phyloP scores from a whole-genome alignment of 2,113 vertebrate species.

The Empidonax alnorum region DNA sequence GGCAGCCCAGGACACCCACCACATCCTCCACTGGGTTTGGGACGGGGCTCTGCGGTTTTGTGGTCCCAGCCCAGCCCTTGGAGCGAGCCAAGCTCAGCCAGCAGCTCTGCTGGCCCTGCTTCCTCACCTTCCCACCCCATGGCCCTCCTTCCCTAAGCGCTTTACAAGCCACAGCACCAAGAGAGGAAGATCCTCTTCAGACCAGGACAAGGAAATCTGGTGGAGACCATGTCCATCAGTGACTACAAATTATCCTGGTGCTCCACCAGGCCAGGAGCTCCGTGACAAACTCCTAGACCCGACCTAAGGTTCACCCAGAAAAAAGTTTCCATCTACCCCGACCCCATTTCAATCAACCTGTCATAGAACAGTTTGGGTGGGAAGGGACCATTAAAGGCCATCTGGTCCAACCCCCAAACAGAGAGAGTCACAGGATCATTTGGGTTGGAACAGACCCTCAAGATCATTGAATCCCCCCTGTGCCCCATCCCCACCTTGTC shows the following conservation, averaged over 20 bases:
- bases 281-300: not conserved
- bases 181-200: not conserved
- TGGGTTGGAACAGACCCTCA: not conserved
- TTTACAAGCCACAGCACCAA: not conserved
- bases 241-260: not conserved
- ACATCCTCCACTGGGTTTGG: not conserved
- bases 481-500: fast-evolving
- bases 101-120: fast-evolving
- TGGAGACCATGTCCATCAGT: not conserved
- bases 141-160: not conserved
- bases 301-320: not conserved
- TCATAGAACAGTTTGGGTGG: not conserved
- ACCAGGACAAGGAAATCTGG: not conserved
- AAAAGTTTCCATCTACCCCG: not conserved
- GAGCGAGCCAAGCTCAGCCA: not conserved
- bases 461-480: fast-evolving
- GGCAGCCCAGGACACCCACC: not conserved
- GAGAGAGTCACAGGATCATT: fast-evolving
- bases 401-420: not conserved
- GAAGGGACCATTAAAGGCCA: not conserved
- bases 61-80: not conserved
- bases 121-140: not conserved
- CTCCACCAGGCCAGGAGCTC: not conserved
- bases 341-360: not conserved
- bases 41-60: not conserved